Percentiles rank a stretch among this genome's conserved stretches.
These are phyloP conservation scores for Coptodon rendalli DNA, from an alignment of 2,113 vertebrate genomes.

Conservation along the genomic window DNA sequence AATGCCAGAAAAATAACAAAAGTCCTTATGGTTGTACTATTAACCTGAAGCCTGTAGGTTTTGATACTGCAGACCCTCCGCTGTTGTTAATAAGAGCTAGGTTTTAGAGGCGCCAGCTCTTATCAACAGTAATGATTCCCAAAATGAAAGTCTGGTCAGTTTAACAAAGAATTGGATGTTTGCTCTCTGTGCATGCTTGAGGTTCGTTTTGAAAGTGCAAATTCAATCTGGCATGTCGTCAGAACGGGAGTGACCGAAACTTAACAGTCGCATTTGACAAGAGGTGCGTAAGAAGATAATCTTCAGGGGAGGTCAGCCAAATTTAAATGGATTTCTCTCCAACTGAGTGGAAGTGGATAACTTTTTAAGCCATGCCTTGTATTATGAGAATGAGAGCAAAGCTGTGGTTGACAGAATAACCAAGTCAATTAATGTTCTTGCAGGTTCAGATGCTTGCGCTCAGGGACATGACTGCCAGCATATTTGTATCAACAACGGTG, in stretches of 20 bases:
- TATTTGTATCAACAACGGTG: slow-evolving; percentile 57
- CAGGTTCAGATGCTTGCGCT: slow-evolving; percentile 62
- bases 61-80: fast-evolving
- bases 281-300: background rate
- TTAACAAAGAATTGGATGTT: background rate
- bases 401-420: background rate
- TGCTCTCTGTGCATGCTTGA: background rate
- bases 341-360: background rate
- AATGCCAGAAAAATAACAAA: background rate
- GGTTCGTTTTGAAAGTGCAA: background rate
- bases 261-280: background rate
- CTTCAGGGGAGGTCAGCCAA: background rate
- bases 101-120: background rate
- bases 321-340: background rate
- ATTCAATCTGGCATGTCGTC: background rate
- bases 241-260: background rate
- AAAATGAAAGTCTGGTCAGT: background rate
- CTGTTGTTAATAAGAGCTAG: background rate
- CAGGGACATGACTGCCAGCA: slow-evolving; percentile 73
- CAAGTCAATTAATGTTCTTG: background rate
- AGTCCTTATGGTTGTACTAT: background rate
- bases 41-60: background rate
- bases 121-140: background rate
- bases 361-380: background rate
- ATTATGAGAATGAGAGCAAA: background rate